These are phyloP conservation scores for Streblospio benedicti DNA, from an alignment of 1,140 invertebrate genomes.

Conservation along the genomic window DNA sequence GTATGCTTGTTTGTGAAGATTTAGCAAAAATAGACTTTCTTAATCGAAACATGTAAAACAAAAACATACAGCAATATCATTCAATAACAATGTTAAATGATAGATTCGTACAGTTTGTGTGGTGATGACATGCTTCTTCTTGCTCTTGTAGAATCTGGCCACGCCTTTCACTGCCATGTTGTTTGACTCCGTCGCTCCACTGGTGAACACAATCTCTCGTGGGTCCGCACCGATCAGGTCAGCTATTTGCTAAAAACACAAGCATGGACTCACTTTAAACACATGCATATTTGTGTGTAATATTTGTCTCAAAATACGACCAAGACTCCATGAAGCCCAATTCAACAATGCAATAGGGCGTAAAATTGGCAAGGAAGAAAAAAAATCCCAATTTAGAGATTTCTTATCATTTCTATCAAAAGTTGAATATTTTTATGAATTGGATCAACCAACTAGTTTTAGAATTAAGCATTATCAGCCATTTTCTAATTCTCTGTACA, in stretches of 20 bases:
- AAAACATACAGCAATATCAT: background rate
- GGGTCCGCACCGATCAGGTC: conserved; percentile 89
- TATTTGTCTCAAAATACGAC: background rate
- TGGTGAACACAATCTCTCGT: conserved; percentile 97
- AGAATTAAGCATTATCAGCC: too few species aligned
- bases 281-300: conserved; percentile 3
- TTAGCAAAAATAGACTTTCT: background rate
- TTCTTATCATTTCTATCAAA: too few species aligned
- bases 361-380: conserved; percentile 11
- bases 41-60: background rate
- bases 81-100: background rate
- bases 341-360: background rate
- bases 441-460: too few species aligned
- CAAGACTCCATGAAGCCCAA: background rate
- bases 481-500: too few species aligned
- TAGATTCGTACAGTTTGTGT: conserved; percentile 77
- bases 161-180: conserved; percentile 97
- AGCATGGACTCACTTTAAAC: background rate
- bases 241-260: conserved; percentile 68
- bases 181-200: conserved; percentile 97
- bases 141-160: conserved; percentile 78
- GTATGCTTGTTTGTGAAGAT: too few species aligned
- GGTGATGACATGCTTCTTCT: conserved; percentile 95
- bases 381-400: conserved; percentile 14
- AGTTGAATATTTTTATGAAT: too few species aligned